These are phyloP conservation scores for Drosophila erecta DNA, from an alignment of 1,140 invertebrate genomes.

Conservation along the genomic window DNA sequence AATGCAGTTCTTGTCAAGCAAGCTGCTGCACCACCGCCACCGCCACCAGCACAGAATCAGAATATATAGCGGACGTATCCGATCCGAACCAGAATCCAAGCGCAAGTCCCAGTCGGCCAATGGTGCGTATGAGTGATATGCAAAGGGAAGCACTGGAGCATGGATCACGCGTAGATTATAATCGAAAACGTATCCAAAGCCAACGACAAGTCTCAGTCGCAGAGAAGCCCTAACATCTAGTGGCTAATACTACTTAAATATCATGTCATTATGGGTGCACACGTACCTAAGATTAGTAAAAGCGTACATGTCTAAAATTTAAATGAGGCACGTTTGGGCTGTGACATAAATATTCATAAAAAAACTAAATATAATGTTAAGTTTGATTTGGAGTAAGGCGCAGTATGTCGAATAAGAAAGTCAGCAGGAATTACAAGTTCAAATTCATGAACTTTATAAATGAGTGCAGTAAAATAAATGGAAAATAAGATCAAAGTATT, in stretches of 20 bases:
- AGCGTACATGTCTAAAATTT: neutral
- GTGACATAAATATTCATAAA: neutral
- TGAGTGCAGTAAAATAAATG: too few relatives aligned
- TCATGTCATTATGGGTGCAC: neutral
- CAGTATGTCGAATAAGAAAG: too few relatives aligned
- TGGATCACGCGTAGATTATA: neutral
- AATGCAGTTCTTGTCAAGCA: constrained; percentile 78
- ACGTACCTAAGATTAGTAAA: neutral
- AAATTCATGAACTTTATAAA: too few relatives aligned
- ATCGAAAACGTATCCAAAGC: neutral
- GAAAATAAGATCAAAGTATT: too few relatives aligned
- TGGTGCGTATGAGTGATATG: constrained; percentile 50
- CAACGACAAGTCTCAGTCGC: too few relatives aligned
- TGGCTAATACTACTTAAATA: neutral
- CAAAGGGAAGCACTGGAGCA: constrained; percentile 14
- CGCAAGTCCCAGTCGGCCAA: neutral
- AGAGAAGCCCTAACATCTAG: too few relatives aligned
- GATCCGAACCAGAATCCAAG: constrained; percentile 42
- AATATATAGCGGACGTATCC: constrained; percentile 17
- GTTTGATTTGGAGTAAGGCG: too few relatives aligned
- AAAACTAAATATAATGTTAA: neutral
- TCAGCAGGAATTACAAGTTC: too few relatives aligned
- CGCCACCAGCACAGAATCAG: constrained; percentile 17
- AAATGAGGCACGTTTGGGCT: neutral
- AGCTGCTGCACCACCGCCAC: constrained; percentile 16